These are phyloP conservation scores for Xanthorhoe spadicearia DNA, from an alignment of 2,888 invertebrate species.

Conservation along the genomic window DNA sequence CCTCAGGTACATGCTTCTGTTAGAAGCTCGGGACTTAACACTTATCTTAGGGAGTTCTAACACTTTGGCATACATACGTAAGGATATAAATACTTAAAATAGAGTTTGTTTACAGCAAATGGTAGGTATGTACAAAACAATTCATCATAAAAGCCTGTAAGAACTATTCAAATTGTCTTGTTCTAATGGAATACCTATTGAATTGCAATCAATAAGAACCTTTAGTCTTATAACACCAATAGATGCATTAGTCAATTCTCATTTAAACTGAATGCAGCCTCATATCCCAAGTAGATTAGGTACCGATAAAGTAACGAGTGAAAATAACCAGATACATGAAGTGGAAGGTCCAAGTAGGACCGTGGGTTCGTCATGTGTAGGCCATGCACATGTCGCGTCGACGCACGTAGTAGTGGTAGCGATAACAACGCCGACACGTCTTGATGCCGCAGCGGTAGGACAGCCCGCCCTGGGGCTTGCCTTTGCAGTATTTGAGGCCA, in stretches of 20 bases:
- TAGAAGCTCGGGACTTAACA: conserved; percentile 11
- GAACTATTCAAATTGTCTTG: not conserved
- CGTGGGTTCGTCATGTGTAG: conserved; percentile 66
- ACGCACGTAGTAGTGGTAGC: conserved; percentile 93
- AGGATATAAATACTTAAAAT: not conserved
- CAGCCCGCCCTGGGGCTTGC: conserved; percentile 87
- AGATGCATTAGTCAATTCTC: conserved; percentile 26
- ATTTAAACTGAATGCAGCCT: conserved; percentile 26
- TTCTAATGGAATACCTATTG: not conserved
- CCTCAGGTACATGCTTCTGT: conserved; percentile 14
- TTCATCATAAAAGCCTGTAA: not conserved
- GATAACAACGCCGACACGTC: conserved; percentile 95
- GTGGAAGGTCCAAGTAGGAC: conserved; percentile 47
- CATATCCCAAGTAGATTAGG: conserved; percentile 22
- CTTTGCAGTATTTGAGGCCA: conserved; percentile 96
- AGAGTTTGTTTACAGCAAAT: not conserved
- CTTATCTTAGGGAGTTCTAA: conserved; percentile 7
- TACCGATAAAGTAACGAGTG: conserved; percentile 16
- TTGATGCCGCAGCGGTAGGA: conserved; percentile 97
- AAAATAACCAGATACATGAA: conserved; percentile 43
- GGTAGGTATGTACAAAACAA: not conserved
- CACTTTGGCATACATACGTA: conserved; percentile 19
- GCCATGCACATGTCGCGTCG: conserved; percentile 87
- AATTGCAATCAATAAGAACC: conserved; percentile 5
- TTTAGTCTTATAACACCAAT: conserved; percentile 16